phyloP scores from a whole-genome alignment of 2,888 invertebrate species.

The Miltochrista miniata region DNA sequence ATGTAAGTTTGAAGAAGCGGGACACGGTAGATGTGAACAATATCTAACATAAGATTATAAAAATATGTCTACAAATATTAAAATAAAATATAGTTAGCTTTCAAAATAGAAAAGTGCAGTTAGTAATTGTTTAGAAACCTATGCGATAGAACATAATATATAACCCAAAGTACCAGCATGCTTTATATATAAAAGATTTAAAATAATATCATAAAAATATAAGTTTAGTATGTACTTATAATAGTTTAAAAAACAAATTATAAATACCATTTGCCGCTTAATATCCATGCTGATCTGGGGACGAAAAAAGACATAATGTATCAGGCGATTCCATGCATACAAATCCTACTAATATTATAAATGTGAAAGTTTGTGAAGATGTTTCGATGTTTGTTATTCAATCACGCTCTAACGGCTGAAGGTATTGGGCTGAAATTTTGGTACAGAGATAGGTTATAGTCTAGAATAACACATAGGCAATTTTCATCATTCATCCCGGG shows the following conservation, averaged over 20 bases:
- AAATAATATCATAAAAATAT: slow-evolving; percentile 12
- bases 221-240: slow-evolving; percentile 37
- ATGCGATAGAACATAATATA: background rate
- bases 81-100: too few species aligned
- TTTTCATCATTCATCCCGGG: too few species aligned
- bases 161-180: slow-evolving; percentile 12
- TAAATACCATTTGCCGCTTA: slow-evolving; percentile 44
- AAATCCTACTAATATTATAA: too few species aligned
- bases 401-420: too few species aligned
- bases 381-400: too few species aligned
- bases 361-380: too few species aligned
- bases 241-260: slow-evolving; percentile 44
- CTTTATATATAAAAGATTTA: slow-evolving; percentile 2
- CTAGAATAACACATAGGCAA: too few species aligned
- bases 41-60: background rate
- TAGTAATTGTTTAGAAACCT: slow-evolving; percentile 3
- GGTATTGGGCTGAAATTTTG: too few species aligned
- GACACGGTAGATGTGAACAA: slow-evolving; percentile 1
- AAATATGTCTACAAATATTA: slow-evolving; percentile 6
- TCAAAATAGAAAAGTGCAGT: slow-evolving; percentile 1
- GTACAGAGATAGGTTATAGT: too few species aligned
- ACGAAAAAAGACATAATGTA: slow-evolving; percentile 44
- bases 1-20: too few species aligned
- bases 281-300: slow-evolving; percentile 43
- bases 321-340: slow-evolving; percentile 22